Evolutionary conservation across 2,888 invertebrate species (phyloP).

Genomic region (Volucella bombylans): DNA sequence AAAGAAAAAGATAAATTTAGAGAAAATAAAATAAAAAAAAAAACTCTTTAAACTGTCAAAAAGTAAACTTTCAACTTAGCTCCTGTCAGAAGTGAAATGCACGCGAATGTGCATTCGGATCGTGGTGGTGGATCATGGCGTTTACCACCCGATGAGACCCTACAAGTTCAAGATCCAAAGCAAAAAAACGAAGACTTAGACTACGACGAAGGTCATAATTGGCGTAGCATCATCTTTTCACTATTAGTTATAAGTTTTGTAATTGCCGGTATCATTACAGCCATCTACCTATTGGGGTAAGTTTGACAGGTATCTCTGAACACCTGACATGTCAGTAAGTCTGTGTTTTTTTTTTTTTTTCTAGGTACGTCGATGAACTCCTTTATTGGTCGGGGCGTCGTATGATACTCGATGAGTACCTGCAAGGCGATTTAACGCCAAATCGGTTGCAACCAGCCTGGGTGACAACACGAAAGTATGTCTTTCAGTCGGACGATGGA

Average conservation of each 20-base stretch:
- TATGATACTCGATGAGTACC: constrained; percentile 92
- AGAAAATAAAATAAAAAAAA: neutral
- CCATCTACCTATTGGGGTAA: constrained; percentile 93
- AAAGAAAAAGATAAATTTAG: too few relatives aligned
- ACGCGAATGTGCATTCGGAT: constrained; percentile 94
- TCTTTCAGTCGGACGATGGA: constrained; percentile 93
- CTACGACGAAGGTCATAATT: constrained; percentile 92
- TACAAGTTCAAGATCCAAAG: constrained; percentile 94
- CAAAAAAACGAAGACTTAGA: constrained; percentile 91
- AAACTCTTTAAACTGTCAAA: constrained; percentile 11
- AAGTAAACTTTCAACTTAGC: constrained; percentile 39
- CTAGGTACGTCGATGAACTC: constrained; percentile 92
- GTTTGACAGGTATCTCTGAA: constrained; percentile 74
- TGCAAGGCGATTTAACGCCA: constrained; percentile 89
- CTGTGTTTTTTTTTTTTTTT: constrained; percentile 36
- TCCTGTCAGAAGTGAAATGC: constrained; percentile 84
- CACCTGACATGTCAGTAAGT: neutral
- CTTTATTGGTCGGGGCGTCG: constrained; percentile 94
- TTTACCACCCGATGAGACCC: constrained; percentile 94
- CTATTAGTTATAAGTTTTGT: constrained; percentile 93
- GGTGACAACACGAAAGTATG: constrained; percentile 91
- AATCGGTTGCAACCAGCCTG: constrained; percentile 90
- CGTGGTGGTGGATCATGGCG: constrained; percentile 93
- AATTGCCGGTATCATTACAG: constrained; percentile 93
- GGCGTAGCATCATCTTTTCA: constrained; percentile 94